These are phyloP conservation scores for Augochlorella aurata DNA, from an alignment of 2,888 invertebrate species.

Conservation along the genomic window DNA sequence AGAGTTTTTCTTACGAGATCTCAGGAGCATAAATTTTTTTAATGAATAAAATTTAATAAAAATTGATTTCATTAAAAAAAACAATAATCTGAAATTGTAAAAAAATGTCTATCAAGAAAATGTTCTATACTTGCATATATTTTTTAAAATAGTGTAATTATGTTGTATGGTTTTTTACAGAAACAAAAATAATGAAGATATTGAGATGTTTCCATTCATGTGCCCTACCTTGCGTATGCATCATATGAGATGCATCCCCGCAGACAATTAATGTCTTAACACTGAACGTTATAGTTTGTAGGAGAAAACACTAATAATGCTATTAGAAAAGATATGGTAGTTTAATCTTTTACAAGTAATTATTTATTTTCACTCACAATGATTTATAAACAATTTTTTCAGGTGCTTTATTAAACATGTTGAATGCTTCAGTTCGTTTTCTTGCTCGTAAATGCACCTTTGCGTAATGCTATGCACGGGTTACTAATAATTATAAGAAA, in stretches of 20 bases:
- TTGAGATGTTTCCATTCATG: not conserved
- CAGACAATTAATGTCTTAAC: conserved; percentile 40
- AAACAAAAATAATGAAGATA: not conserved
- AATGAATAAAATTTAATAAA: not conserved
- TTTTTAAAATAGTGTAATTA: not conserved
- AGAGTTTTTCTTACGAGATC: not conserved
- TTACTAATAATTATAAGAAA: conserved; percentile 31
- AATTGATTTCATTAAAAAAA: not conserved
- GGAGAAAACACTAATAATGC: conserved; percentile 25
- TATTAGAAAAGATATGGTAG: conserved; percentile 33
- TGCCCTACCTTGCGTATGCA: conserved; percentile 10
- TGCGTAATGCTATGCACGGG: conserved; percentile 30
- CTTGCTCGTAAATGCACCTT: conserved; percentile 43
- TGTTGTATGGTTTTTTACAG: not conserved
- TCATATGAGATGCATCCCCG: conserved; percentile 31
- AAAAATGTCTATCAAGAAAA: not conserved
- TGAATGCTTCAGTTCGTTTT: conserved; percentile 42
- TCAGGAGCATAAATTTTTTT: not conserved
- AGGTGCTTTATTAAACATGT: conserved; percentile 37
- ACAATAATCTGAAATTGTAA: not conserved
- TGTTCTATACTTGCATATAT: not conserved
- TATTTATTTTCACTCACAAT: conserved; percentile 41
- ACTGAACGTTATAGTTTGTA: conserved; percentile 41
- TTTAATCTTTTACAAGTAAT: conserved; percentile 41
- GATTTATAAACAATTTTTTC: conserved; percentile 38